Evolutionary conservation across 2,888 invertebrate genomes (phyloP).

Genomic region (Microctonus aethiopoides): DNA sequence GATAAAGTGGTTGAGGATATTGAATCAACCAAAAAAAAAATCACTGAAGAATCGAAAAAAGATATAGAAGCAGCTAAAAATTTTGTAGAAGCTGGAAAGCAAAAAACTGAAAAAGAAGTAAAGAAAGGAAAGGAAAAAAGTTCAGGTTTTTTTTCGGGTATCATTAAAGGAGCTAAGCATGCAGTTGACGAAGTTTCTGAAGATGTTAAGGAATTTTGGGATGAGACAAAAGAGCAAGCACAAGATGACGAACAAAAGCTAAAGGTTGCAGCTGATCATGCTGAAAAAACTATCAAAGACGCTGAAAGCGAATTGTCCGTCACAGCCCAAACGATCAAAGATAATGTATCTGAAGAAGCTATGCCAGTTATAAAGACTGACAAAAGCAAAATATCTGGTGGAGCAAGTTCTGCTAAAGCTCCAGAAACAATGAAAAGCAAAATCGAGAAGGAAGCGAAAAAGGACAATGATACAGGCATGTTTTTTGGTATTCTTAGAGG

Average conservation of each 20-base stretch:
- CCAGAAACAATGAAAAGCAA: conserved; percentile 22
- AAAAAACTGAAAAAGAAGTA: conserved; percentile 24
- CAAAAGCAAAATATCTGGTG: conserved; percentile 26
- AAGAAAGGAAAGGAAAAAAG: conserved; percentile 47
- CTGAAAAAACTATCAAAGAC: conserved; percentile 34
- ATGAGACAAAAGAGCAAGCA: conserved; percentile 44
- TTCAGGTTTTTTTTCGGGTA: conserved; percentile 48
- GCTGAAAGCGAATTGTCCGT: conserved; percentile 30
- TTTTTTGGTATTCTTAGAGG: conserved; percentile 50
- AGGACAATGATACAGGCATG: conserved; percentile 48
- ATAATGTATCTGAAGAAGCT: conserved; percentile 38
- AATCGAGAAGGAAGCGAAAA: conserved; percentile 38
- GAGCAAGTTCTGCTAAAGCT: conserved; percentile 35
- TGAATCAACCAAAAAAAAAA: conserved; percentile 32
- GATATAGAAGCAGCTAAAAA: conserved; percentile 62
- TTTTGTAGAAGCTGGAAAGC: conserved; percentile 32
- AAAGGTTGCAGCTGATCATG: conserved; percentile 37
- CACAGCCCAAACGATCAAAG: conserved; percentile 18
- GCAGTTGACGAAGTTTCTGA: conserved; percentile 43
- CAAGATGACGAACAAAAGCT: conserved; percentile 44
- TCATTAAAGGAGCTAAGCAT: conserved; percentile 52
- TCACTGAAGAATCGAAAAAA: conserved; percentile 48
- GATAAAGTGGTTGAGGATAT: conserved; percentile 32
- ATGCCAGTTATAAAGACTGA: too few relatives aligned
- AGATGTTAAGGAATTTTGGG: conserved; percentile 44